These are phyloP conservation scores for Rhamnusium bicolor DNA, from an alignment of 2,888 invertebrate species.

Conservation along the genomic window DNA sequence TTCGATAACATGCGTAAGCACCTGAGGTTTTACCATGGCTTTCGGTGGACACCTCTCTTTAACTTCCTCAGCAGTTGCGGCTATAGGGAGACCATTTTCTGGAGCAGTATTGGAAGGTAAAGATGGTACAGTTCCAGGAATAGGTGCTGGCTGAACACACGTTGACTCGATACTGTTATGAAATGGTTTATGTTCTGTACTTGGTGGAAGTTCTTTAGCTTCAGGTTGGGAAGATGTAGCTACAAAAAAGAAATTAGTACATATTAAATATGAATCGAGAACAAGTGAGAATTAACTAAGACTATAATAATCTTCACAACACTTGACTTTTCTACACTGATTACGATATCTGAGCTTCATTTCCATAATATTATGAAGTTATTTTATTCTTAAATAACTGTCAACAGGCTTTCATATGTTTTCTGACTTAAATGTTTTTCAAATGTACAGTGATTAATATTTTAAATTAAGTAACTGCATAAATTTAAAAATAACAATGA, in stretches of 20 bases:
- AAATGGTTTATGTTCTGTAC: slow-evolving; percentile 48
- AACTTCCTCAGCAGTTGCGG: slow-evolving; percentile 68
- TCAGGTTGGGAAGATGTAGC: slow-evolving; percentile 54
- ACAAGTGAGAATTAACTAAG: not conserved
- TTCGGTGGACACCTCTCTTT: slow-evolving; percentile 80
- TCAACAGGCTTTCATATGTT: not conserved
- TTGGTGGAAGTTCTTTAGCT: slow-evolving; percentile 47
- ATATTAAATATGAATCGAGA: not conserved
- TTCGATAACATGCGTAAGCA: slow-evolving; percentile 96
- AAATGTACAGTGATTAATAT: slow-evolving; percentile 1
- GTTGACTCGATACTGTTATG: slow-evolving; percentile 54
- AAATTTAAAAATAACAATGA: not conserved
- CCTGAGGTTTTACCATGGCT: slow-evolving; percentile 96
- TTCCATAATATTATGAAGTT: not conserved
- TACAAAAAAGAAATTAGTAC: slow-evolving; percentile 37
- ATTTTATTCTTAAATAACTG: not conserved
- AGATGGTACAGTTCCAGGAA: slow-evolving; percentile 66
- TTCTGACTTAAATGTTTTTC: slow-evolving; percentile 16
- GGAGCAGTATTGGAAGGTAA: slow-evolving; percentile 54
- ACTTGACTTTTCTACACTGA: slow-evolving; percentile 34
- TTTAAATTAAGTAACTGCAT: not conserved
- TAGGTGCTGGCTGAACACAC: slow-evolving; percentile 64
- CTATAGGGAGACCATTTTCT: slow-evolving; percentile 66
- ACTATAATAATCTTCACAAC: slow-evolving; percentile 17
- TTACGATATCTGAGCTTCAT: slow-evolving; percentile 43